Evolutionary conservation across 2,888 invertebrate species (phyloP).

Genomic region (Folsomia manolachei): DNA sequence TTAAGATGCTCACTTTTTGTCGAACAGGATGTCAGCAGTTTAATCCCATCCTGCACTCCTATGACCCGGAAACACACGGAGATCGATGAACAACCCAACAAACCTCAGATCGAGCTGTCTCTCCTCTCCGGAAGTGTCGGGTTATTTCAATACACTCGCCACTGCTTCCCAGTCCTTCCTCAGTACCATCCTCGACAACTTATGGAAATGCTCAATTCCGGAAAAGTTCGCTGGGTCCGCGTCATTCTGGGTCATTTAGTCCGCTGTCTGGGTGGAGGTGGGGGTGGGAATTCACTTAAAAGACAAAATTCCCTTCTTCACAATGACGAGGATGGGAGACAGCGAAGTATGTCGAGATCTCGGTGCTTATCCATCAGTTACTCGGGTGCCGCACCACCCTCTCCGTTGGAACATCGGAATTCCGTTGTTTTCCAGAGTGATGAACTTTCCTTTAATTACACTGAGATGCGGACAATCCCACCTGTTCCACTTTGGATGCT

Average conservation of each 20-base stretch:
- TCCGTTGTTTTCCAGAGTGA: conserved; percentile 76
- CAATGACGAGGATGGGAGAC: conserved; percentile 62
- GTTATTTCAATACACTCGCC: conserved; percentile 92
- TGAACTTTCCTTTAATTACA: conserved; percentile 85
- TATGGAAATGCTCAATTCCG: conserved; percentile 96
- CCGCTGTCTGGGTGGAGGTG: conserved; percentile 55
- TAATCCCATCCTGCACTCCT: conserved; percentile 39
- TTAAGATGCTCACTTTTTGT: neutral
- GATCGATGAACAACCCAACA: conserved; percentile 31
- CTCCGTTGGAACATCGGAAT: conserved; percentile 73
- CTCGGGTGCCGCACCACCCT: conserved; percentile 61
- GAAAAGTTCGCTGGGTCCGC: conserved; percentile 96
- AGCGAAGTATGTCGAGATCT: conserved; percentile 82
- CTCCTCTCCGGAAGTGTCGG: conserved; percentile 60
- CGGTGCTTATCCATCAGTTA: conserved; percentile 86
- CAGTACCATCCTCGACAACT: conserved; percentile 99
- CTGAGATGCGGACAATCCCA: conserved; percentile 96
- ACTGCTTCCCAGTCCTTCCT: conserved; percentile 95
- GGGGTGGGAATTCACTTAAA: conserved; percentile 36
- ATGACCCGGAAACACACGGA: conserved; percentile 24
- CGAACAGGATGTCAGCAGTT: conserved; percentile 47
- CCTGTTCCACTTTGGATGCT: conserved; percentile 95
- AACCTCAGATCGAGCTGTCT: conserved; percentile 46
- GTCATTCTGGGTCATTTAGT: conserved; percentile 96
- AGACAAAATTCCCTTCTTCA: conserved; percentile 54